Percentiles rank a stretch among this genome's conserved stretches.
These are phyloP conservation scores for Rhegmatorhina hoffmannsi DNA, from an alignment of 2,113 vertebrate species.

Conservation along the genomic window DNA sequence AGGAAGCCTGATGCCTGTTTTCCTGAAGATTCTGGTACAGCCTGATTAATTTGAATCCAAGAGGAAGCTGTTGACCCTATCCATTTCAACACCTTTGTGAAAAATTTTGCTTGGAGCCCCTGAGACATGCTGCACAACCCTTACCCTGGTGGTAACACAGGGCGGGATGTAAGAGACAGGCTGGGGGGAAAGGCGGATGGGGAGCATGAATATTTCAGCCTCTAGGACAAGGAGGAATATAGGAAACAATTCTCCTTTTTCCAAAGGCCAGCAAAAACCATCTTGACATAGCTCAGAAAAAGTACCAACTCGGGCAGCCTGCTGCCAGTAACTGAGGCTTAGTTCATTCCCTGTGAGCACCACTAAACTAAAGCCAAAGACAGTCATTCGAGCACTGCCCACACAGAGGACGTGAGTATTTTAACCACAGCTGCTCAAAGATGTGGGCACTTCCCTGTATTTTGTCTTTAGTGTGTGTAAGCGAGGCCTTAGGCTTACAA, in stretches of 20 bases:
- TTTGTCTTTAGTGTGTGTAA: neutral
- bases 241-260: neutral
- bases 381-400: neutral
- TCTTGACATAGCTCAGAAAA: neutral
- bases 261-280: neutral
- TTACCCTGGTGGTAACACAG: neutral
- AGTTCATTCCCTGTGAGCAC: neutral
- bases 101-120: neutral
- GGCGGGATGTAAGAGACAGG: accelerated
- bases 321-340: neutral
- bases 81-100: neutral
- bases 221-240: neutral
- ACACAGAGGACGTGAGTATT: neutral
- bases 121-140: neutral
- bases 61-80: accelerated
- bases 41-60: neutral
- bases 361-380: neutral
- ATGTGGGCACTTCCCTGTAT: neutral
- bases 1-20: neutral
- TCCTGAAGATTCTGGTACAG: neutral
- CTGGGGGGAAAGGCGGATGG: neutral
- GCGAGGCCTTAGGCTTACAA: neutral
- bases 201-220: neutral
- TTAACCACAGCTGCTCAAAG: neutral
- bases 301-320: neutral